Percentiles rank a stretch among this genome's conserved stretches.
These are phyloP conservation scores for Neosalanx taihuensis DNA, from an alignment of 2,797 vertebrate genomes.

Conservation along the genomic window DNA sequence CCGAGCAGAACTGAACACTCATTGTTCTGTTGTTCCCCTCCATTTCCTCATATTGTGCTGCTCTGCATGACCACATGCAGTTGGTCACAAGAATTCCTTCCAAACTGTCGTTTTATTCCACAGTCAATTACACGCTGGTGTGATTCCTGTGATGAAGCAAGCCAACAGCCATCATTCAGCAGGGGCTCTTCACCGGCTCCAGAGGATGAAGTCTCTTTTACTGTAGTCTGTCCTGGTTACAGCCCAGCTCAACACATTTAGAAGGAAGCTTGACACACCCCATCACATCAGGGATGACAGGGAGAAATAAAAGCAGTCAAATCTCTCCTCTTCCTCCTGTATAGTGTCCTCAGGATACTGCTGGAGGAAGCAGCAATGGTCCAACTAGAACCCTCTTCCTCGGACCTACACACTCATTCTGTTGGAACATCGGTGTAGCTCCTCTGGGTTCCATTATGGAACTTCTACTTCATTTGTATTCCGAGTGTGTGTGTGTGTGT, in stretches of 20 bases:
- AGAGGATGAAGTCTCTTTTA: neutral
- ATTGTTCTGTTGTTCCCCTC: neutral
- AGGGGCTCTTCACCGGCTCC: neutral
- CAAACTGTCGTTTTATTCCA: neutral
- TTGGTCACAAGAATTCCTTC: neutral
- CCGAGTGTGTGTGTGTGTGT: too few relatives aligned
- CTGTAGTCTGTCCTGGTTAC: neutral
- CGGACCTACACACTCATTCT: neutral
- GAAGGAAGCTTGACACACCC: too few relatives aligned
- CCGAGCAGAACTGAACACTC: neutral
- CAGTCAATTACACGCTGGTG: slow-evolving; percentile 21
- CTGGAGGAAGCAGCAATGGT: too few relatives aligned
- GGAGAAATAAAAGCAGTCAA: neutral
- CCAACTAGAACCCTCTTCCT: too few relatives aligned
- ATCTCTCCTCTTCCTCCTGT: neutral
- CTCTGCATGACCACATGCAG: slow-evolving; percentile 11
- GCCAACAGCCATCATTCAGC: neutral
- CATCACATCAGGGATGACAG: neutral
- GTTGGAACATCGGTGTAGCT: neutral
- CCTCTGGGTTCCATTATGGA: neutral
- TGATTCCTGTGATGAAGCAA: slow-evolving; percentile 1
- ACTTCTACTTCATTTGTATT: neutral
- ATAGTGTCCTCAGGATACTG: neutral
- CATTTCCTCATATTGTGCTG: neutral
- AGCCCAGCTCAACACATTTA: neutral